A percentile compares a stretch with the other conserved stretches of the same genome.
Evolutionary conservation across 2,797 vertebrate species (phyloP).

Genomic region (Melanotaenia boesemani): DNA sequence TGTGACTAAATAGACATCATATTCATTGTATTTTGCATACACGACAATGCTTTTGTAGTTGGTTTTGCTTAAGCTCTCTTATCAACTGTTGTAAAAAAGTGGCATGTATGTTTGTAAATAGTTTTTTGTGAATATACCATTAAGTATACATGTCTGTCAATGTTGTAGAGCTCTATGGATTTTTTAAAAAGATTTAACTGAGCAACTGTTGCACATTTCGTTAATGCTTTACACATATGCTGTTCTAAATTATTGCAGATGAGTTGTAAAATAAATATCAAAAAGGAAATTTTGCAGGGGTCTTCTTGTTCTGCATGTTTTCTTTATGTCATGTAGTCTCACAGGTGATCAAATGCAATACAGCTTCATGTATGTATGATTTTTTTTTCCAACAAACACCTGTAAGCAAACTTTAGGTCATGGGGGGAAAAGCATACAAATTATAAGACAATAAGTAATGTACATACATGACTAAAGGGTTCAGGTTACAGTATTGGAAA

Average conservation of each 20-base stretch:
- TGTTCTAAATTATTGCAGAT: conserved; percentile 97
- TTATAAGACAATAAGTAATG: background rate
- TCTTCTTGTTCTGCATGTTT: conserved; percentile 44
- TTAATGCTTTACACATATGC: conserved; percentile 96
- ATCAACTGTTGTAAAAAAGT: conserved; percentile 86
- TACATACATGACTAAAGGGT: background rate
- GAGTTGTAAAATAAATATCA: conserved; percentile 92
- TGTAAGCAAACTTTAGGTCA: background rate
- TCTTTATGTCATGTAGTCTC: background rate
- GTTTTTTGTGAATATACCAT: conserved; percentile 88
- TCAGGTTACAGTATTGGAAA: background rate
- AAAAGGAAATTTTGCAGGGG: conserved; percentile 82
- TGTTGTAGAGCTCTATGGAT: conserved; percentile 93
- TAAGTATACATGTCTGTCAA: conserved; percentile 88
- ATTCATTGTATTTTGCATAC: conserved; percentile 79
- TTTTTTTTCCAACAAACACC: background rate
- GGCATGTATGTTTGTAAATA: conserved; percentile 89
- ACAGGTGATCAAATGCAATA: background rate
- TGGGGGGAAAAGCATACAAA: background rate
- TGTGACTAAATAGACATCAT: conserved; percentile 73
- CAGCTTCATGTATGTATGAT: background rate
- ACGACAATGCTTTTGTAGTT: conserved; percentile 89
- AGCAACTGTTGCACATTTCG: conserved; percentile 93
- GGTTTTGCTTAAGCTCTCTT: conserved; percentile 90
- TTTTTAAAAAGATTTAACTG: conserved; percentile 84